Conservation (phyloP, 2,888 invertebrate genomes). For the Troides helena region DNA sequence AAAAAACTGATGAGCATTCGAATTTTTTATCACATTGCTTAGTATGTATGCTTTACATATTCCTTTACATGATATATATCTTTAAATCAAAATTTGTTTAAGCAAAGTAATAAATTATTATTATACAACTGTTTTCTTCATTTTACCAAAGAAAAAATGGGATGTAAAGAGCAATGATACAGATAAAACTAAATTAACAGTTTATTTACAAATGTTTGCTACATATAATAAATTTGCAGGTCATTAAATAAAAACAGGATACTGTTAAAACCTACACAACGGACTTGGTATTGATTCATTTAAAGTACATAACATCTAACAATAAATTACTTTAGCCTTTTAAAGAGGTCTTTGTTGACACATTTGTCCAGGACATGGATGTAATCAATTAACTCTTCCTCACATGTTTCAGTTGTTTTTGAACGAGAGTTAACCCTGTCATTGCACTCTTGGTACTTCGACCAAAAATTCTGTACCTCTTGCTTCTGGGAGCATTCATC, state of each 20-base stretch:
- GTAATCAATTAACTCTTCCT: slow-evolving; percentile 95
- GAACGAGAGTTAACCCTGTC: slow-evolving; percentile 91
- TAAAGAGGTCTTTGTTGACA: slow-evolving; percentile 87
- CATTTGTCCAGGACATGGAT: slow-evolving; percentile 95
- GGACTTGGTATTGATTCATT: neutral
- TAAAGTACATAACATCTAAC: slow-evolving; percentile 4
- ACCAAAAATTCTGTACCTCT: slow-evolving; percentile 82
- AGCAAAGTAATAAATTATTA: slow-evolving; percentile 50
- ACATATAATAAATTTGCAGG: slow-evolving; percentile 8
- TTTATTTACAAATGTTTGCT: slow-evolving; percentile 62
- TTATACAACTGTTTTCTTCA: slow-evolving; percentile 28
- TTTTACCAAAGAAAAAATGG: slow-evolving; percentile 14
- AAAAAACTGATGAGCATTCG: slow-evolving; percentile 29
- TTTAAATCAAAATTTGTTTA: slow-evolving; percentile 48
- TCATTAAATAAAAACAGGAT: slow-evolving; percentile 5
- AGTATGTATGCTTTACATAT: neutral
- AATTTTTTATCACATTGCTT: slow-evolving; percentile 32
- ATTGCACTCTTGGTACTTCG: slow-evolving; percentile 90
- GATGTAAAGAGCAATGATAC: slow-evolving; percentile 33
- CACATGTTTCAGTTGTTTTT: slow-evolving; percentile 94
- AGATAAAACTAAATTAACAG: slow-evolving; percentile 42
- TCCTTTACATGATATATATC: neutral
- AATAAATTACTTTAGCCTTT: slow-evolving; percentile 83
- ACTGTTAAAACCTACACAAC: slow-evolving; percentile 4
- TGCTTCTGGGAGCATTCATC: slow-evolving; percentile 83